Evolutionary conservation across 2,113 vertebrate species (phyloP), one percentile per base, ranked within the genome.

Genomic region (Chaetops frenatus): DNA sequence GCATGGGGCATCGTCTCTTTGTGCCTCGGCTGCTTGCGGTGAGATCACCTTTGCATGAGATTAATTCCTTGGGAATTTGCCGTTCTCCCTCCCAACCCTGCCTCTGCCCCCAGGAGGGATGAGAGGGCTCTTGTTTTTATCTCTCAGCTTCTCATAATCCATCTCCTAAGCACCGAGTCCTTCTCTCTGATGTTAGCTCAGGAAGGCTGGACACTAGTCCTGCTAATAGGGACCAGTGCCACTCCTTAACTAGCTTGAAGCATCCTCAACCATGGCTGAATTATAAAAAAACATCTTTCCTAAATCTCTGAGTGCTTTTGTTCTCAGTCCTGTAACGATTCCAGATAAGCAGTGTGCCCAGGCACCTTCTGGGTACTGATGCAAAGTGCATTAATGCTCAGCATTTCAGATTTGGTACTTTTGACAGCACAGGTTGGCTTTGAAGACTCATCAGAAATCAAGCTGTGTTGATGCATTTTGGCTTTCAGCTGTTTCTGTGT

Each of bases 1-100:
- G 99, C 64, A 99, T 99, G 99, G 99, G 99, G 97, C 99, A 99
- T 98, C 99, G 99, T 36, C 98, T 99, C 79, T 99, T 99, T 96
- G 99, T 99, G 88, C 99, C 99, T 94, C 98, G 98, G 92, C 98
- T 99, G 90, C 98, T 99, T 97, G 99, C 99, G 99, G 99, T 99
- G 99, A 99, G 99, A 98, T 94, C 81, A 62, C 53, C 31, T 98
- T 98, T 96, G 81, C 89, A 94, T 97, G 90, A 90, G 50, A 96
- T 96, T 86, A 73, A 88, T 96, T 89, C 56, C 6, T 71, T 87
- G 93, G 21, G 23, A 89, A 77, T 88, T 88, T 96, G 65, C 93
- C 85, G 51, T 76, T 80, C 82, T 95, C 79, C 72, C 67, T 91
- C 74, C 51, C 76, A 69, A 1, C 74, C 67, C 87, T 86, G 20